These are phyloP conservation scores for Cyclina sinensis DNA, from an alignment of 1,140 invertebrate genomes.

Conservation along the genomic window DNA sequence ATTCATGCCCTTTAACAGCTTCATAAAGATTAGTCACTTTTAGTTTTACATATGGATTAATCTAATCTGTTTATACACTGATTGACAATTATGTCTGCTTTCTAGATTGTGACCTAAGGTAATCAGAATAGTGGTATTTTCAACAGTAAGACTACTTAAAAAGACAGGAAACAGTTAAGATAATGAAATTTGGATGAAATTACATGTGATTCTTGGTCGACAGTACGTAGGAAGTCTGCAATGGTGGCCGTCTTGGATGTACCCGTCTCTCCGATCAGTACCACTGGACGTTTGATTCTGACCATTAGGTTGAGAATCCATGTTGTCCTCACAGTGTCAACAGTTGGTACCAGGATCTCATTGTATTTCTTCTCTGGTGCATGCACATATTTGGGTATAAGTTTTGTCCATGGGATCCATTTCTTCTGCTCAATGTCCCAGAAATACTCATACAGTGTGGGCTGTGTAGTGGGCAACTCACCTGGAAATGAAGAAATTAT, in stretches of 20 bases:
- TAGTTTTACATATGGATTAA: no score
- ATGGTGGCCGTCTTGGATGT: conserved; percentile 97
- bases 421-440: conserved; percentile 89
- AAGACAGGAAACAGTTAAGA: background rate
- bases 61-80: no score
- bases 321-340: conserved; percentile 93
- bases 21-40: no score
- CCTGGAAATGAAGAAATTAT: no score
- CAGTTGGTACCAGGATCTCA: conserved; percentile 95
- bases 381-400: conserved; percentile 92
- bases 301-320: conserved; percentile 94
- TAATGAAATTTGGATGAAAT: conserved; percentile 84
- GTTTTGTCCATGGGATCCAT: conserved; percentile 95
- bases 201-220: conserved; percentile 91
- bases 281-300: conserved; percentile 91
- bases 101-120: no score
- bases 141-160: background rate
- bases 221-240: conserved; percentile 91
- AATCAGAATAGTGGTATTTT: no score
- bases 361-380: conserved; percentile 91
- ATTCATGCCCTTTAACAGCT: no score
- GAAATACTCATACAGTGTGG: conserved; percentile 93
- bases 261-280: conserved; percentile 95
- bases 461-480: conserved; percentile 90
- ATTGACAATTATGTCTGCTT: no score